A percentile compares a stretch with the other conserved stretches of the same genome.
These are phyloP conservation scores for Zoanthus solanderi DNA, from an alignment of 92 coral and sea anemone species.

Conservation along the genomic window DNA sequence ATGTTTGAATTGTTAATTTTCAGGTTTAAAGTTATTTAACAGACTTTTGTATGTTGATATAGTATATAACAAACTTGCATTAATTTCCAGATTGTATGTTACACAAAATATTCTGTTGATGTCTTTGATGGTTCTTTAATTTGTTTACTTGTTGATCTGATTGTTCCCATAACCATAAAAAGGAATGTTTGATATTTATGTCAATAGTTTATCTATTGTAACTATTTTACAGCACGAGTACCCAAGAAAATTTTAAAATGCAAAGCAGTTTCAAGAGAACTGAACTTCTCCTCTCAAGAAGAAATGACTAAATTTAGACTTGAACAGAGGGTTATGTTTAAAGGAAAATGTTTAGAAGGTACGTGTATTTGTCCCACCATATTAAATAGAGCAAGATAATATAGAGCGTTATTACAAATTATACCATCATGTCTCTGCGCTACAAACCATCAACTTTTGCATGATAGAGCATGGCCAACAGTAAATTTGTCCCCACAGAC, in stretches of 20 bases:
- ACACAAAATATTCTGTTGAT: too few relatives aligned
- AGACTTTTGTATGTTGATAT: too few relatives aligned
- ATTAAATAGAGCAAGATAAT: neutral
- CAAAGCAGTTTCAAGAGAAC: slow-evolving; percentile 97
- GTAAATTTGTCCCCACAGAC: too few relatives aligned
- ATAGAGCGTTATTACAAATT: too few relatives aligned
- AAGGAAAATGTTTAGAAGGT: slow-evolving; percentile 99
- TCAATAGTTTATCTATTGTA: neutral
- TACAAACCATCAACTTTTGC: too few relatives aligned
- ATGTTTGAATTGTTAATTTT: too few relatives aligned
- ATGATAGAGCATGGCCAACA: too few relatives aligned
- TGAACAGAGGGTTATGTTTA: slow-evolving; percentile 97
- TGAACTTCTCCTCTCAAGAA: slow-evolving; percentile 95
- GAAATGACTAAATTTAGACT: slow-evolving; percentile 99
- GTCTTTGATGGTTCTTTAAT: too few relatives aligned
- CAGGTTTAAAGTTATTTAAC: too few relatives aligned
- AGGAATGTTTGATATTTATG: neutral
- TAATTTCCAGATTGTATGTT: too few relatives aligned
- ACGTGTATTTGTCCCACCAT: neutral
- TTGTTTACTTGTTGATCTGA: neutral
- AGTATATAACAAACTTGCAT: too few relatives aligned
- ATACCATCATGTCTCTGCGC: too few relatives aligned
- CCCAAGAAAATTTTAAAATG: slow-evolving; percentile 98
- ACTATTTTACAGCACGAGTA: slow-evolving; percentile 82
- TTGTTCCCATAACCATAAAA: neutral